Evolutionary conservation across 1,140 invertebrate genomes (phyloP).

Genomic region (Dysdera silvatica): DNA sequence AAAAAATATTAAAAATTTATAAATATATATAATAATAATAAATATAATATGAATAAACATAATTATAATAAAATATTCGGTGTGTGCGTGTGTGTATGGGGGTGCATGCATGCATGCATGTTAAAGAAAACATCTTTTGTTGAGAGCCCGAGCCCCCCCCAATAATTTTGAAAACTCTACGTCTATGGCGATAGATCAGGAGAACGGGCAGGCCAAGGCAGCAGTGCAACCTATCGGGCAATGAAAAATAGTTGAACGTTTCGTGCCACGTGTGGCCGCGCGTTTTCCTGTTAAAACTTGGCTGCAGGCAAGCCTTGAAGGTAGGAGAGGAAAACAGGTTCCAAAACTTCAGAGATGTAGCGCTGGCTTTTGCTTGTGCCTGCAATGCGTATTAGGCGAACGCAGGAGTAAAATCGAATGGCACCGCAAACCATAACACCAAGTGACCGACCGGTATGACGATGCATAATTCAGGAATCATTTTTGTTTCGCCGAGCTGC

Average conservation of each 20-base stretch:
- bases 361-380: slow-evolving; percentile 10
- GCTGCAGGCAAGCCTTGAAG: slow-evolving; percentile 1
- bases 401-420: slow-evolving; percentile 9
- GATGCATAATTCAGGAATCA: neutral
- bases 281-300: slow-evolving; percentile 2
- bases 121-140: too few species aligned
- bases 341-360: slow-evolving; percentile 9
- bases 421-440: slow-evolving; percentile 11
- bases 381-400: slow-evolving; percentile 3
- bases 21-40: too few species aligned
- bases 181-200: neutral
- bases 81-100: too few species aligned
- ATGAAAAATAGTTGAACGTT: too few species aligned
- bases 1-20: too few species aligned
- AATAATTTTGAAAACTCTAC: too few species aligned
- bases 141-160: too few species aligned
- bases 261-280: neutral
- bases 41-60: too few species aligned
- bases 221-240: too few species aligned
- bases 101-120: too few species aligned
- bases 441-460: slow-evolving; percentile 3
- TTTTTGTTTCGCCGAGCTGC: neutral
- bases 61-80: too few species aligned
- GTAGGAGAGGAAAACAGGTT: slow-evolving; percentile 8
- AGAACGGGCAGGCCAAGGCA: too few species aligned